Conservation (phyloP, 2,888 invertebrate species). For the Rhodophaea formosa region DNA sequence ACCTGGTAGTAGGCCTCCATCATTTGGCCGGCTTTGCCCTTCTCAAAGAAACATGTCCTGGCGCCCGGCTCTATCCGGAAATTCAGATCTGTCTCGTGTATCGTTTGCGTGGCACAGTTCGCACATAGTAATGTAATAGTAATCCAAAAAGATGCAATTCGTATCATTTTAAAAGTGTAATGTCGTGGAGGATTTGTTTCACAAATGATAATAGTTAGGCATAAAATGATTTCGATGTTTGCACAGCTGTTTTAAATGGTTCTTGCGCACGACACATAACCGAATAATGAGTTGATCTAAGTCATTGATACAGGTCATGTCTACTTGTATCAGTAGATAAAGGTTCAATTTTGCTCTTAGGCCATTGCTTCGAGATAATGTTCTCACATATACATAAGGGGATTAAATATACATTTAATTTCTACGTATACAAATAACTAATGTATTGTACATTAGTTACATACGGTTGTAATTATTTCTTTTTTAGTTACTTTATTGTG, state of each 20-base stretch:
- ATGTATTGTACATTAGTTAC: too few species aligned
- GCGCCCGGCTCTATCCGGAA: constrained; percentile 63
- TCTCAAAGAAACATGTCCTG: constrained; percentile 63
- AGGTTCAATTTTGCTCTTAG: too few species aligned
- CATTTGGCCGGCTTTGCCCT: constrained; percentile 55
- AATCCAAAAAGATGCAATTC: constrained; percentile 20
- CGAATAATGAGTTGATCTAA: background rate
- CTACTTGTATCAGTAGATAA: too few species aligned
- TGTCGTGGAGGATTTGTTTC: background rate
- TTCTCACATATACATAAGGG: too few species aligned
- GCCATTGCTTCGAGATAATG: too few species aligned
- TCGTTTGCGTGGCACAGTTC: constrained; percentile 37
- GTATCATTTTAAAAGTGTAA: background rate
- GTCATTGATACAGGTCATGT: background rate
- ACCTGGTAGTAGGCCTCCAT: constrained; percentile 75
- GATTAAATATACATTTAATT: too few species aligned
- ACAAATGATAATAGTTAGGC: background rate
- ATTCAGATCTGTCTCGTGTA: constrained; percentile 59
- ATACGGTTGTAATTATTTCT: too few species aligned
- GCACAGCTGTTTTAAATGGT: constrained; percentile 34
- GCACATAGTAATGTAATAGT: constrained; percentile 28
- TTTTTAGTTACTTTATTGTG: too few species aligned
- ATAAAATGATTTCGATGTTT: constrained; percentile 31
- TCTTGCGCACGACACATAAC: background rate
- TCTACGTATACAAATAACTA: too few species aligned